Percentiles rank a stretch among this genome's conserved stretches.
Conservation (phyloP, 2,113 vertebrate genomes). For the Lophochroa leadbeateri region DNA sequence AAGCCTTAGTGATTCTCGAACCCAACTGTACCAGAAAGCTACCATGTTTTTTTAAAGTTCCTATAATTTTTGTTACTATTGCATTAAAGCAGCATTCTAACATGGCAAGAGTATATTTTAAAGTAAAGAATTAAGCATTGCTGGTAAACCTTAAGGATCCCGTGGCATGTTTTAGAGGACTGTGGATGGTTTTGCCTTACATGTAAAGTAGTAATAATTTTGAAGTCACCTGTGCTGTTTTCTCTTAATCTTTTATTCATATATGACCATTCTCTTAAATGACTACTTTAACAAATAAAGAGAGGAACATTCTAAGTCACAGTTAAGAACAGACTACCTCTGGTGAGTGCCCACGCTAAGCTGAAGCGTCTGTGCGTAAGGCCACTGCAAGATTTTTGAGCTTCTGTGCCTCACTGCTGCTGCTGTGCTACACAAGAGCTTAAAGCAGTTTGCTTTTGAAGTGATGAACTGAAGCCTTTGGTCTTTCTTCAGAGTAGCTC, state of each 20-base stretch:
- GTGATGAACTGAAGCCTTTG: neutral
- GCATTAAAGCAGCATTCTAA: neutral
- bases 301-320: too few species aligned
- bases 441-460: neutral
- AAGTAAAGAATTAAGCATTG: neutral
- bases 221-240: neutral
- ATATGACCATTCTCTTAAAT: neutral
- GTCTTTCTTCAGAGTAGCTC: neutral
- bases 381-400: neutral
- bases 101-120: neutral
- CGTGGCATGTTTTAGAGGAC: neutral
- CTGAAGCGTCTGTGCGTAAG: neutral
- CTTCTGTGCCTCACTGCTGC: neutral
- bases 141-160: neutral
- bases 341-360: neutral
- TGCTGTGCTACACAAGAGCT: neutral
- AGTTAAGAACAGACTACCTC: neutral
- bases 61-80: neutral
- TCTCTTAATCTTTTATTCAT: neutral
- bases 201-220: neutral
- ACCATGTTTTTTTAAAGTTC: neutral
- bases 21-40: neutral
- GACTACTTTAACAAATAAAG: neutral
- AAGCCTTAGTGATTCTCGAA: neutral
- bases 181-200: neutral